These are phyloP conservation scores for Rhombomys opimus DNA, from an alignment of 2,113 vertebrate species.

Conservation along the genomic window DNA sequence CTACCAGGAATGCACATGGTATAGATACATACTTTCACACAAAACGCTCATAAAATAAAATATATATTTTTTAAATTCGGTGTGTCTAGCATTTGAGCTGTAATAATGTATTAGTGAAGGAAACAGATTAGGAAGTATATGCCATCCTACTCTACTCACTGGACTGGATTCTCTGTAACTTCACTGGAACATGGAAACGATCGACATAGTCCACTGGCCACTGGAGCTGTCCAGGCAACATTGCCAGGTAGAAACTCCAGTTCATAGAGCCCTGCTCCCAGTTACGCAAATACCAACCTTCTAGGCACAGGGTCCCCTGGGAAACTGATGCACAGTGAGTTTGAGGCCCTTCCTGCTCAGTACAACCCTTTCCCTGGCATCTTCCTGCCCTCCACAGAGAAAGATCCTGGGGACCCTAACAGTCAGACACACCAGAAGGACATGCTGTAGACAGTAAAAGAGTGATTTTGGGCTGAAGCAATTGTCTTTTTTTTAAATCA, in stretches of 20 bases:
- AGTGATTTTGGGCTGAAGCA: constrained; percentile 7
- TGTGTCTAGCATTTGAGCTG: not conserved
- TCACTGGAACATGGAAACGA: not conserved
- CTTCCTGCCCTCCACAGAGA: not conserved
- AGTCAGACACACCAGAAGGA: constrained; percentile 11
- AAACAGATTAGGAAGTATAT: not conserved
- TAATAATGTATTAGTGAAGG: not conserved
- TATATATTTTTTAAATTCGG: not conserved
- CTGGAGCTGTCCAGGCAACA: not conserved
- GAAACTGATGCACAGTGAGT: not conserved
- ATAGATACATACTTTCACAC: not conserved
- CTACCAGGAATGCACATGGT: not conserved
- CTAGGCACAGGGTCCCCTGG: not conserved
- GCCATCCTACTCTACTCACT: not conserved
- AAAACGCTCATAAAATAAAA: not conserved
- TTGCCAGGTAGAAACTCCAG: not conserved
- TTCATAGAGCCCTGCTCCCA: not conserved
- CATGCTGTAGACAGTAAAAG: not conserved
- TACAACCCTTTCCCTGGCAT: not conserved
- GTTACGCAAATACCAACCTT: too few species aligned
- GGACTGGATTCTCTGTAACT: not conserved
- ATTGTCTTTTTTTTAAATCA: not conserved
- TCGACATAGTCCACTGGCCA: not conserved
- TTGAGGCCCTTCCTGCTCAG: not conserved
- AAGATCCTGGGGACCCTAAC: not conserved